phyloP scores from a whole-genome alignment of 2,113 vertebrate genomes.

The Micromys minutus region DNA sequence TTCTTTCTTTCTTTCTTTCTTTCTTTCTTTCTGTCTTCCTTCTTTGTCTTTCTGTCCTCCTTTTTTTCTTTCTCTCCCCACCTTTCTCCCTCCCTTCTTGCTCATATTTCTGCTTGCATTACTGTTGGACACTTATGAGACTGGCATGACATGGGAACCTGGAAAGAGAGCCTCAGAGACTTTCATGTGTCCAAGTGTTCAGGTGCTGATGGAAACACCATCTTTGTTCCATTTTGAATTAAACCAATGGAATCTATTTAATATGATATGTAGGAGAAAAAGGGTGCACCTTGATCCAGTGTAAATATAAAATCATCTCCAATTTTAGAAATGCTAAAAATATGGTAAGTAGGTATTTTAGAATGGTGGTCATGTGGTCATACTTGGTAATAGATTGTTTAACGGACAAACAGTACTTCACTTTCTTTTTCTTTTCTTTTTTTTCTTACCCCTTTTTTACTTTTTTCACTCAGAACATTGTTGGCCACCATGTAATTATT shows the following conservation, averaged over 20 bases:
- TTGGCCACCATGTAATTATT: neutral
- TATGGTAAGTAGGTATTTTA: neutral
- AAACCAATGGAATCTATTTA: neutral
- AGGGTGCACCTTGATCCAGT: neutral
- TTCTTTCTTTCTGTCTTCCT: neutral
- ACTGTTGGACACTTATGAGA: neutral
- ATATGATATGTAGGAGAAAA: neutral
- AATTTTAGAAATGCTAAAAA: neutral
- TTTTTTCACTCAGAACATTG: neutral
- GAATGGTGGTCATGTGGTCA: neutral
- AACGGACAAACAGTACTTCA: neutral
- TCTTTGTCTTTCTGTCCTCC: fast-evolving
- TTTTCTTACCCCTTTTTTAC: neutral
- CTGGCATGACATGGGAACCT: neutral
- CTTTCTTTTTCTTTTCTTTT: too few relatives aligned
- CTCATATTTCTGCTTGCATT: neutral
- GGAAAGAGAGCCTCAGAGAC: neutral
- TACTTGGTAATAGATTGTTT: neutral
- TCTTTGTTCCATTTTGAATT: neutral
- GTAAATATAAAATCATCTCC: neutral
- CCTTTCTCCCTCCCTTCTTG: neutral
- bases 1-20: fast-evolving
- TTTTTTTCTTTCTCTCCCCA: neutral
- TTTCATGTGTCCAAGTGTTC: neutral
- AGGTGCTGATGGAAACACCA: neutral